Evolutionary conservation across 1,140 invertebrate species (phyloP).

Genomic region (Cyclina sinensis): DNA sequence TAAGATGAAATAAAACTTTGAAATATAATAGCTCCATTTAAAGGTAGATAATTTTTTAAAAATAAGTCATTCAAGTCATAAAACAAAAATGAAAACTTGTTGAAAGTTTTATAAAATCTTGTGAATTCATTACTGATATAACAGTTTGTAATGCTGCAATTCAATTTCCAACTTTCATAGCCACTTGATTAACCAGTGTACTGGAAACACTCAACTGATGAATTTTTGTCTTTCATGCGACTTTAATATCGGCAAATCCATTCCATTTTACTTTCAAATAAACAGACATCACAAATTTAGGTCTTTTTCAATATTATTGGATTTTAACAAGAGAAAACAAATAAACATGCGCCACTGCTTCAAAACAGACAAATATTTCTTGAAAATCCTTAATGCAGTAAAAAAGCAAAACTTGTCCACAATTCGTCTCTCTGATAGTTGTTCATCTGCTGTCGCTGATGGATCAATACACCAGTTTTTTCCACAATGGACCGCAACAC

Average conservation of each 20-base stretch:
- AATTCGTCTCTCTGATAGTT: conserved; percentile 44
- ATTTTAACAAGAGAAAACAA: too few relatives aligned
- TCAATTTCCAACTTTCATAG: neutral
- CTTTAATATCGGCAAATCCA: neutral
- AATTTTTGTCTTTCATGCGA: neutral
- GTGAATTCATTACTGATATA: too few relatives aligned
- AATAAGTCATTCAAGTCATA: too few relatives aligned
- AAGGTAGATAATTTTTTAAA: too few relatives aligned
- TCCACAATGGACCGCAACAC: conserved; percentile 26
- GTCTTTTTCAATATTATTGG: too few relatives aligned
- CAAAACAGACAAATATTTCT: neutral
- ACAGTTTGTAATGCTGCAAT: too few relatives aligned
- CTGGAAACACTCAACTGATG: neutral
- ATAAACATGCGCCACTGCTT: neutral
- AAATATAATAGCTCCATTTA: too few relatives aligned
- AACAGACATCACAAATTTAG: too few relatives aligned
- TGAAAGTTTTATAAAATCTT: too few relatives aligned
- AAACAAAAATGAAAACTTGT: too few relatives aligned
- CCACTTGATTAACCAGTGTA: neutral
- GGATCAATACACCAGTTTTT: conserved; percentile 24
- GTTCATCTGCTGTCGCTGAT: neutral
- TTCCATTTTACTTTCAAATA: too few relatives aligned
- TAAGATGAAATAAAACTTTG: too few relatives aligned
- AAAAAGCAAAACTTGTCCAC: neutral
- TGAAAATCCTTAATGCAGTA: neutral